Evolutionary conservation across 2,888 invertebrate genomes (phyloP).

Genomic region (Noctua janthe): DNA sequence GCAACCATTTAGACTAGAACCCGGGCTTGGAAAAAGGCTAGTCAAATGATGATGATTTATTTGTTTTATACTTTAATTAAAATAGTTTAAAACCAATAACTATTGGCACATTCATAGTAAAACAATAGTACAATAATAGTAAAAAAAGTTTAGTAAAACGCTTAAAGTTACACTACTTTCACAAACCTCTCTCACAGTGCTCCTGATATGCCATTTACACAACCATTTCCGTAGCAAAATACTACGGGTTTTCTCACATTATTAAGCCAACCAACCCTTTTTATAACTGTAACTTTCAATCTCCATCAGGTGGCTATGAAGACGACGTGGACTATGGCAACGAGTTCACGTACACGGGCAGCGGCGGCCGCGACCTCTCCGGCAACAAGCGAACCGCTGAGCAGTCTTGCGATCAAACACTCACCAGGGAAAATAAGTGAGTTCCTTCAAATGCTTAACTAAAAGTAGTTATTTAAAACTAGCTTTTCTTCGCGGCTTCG

Average conservation of each 20-base stretch:
- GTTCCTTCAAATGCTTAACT: constrained; percentile 13
- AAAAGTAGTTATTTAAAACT: no score
- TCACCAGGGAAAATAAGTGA: constrained; percentile 94
- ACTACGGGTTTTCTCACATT: background rate
- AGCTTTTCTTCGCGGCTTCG: no score
- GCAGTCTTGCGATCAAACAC: constrained; percentile 94
- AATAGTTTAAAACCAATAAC: no score
- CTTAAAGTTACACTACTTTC: background rate
- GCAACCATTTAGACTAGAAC: no score
- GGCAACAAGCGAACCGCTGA: constrained; percentile 95
- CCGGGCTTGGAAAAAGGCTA: no score
- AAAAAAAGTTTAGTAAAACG: background rate
- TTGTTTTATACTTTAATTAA: no score
- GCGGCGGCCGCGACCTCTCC: constrained; percentile 95
- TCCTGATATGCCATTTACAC: background rate
- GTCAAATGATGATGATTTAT: no score
- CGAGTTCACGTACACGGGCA: constrained; percentile 95
- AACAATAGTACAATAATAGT: background rate
- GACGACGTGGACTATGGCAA: constrained; percentile 95
- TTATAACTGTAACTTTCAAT: background rate
- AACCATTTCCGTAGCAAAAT: background rate
- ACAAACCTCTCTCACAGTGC: background rate
- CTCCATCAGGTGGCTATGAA: constrained; percentile 94
- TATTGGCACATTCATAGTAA: background rate
- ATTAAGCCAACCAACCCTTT: background rate